Evolutionary conservation across 1,140 invertebrate species (phyloP), one percentile per base, ranked within the genome.

Genomic region (Matsumurasca onukii): DNA sequence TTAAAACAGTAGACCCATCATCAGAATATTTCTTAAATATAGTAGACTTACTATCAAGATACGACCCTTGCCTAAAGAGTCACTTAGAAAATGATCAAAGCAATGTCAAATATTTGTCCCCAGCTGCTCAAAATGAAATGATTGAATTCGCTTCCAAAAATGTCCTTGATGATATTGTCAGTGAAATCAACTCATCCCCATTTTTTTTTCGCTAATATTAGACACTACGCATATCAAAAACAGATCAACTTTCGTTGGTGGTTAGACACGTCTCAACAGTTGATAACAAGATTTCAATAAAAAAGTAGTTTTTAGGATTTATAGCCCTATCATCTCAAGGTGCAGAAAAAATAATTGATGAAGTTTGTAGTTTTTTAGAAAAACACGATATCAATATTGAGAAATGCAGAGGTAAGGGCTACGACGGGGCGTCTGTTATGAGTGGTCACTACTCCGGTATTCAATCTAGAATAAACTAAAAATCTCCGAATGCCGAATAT

Each of bases 331-430:
- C 39, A 24, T 31, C 25, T 59, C 63, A 69, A 69, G 34, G n/a
- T 30, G 62, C 24, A 34, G 12, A 20, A 25, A 31, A 27, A 30
- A 25, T 66, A 57, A 15, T 30, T 20, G 29, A 69, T 12, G 31
- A 31, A 3, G 31, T 69, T 52, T 45, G 45, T 29, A 70, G 61
- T 30, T 57, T 29, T 67, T 55, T 67, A 15, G 25, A 67, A 57
- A 30, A 27, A 55, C 55, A 61, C 30, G 31, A 57, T 24, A 34
- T 67, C n/a, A 15, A 30, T 13, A 34, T 70, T 27, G 25, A 68
- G 51, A 76, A 77, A 70, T 73, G 73, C 68, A 63, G 74, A 55
- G 76, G 72, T 39, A 74, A 77, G 72, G 76, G 74, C 48, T 77
- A 76, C 62, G 74, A 76, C 72, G 73, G 73, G 52, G 73, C 75